phyloP scores from a whole-genome alignment of 2,797 vertebrate species.

The Vultur gryphus region DNA sequence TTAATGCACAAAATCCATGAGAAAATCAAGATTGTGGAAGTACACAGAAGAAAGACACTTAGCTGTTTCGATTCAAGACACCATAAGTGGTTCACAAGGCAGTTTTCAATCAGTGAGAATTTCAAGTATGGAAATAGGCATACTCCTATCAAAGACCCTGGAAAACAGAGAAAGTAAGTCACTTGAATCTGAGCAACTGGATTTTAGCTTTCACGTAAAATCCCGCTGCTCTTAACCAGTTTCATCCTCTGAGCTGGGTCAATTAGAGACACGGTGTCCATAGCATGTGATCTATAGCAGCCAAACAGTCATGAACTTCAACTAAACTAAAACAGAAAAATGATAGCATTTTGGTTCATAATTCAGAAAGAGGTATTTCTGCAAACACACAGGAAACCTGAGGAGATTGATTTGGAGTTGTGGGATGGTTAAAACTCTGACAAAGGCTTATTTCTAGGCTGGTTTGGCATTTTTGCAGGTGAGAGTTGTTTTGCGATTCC shows the following conservation, averaged over 20 bases:
- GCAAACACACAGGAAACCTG: neutral
- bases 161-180: neutral
- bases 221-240: neutral
- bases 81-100: neutral
- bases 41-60: neutral
- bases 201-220: neutral
- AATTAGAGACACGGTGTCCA: neutral
- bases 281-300: neutral
- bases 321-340: neutral
- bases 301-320: neutral
- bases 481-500: neutral
- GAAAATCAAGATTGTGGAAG: neutral
- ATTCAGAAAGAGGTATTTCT: neutral
- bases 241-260: neutral
- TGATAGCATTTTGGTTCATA: neutral
- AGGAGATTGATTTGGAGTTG: neutral
- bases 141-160: neutral
- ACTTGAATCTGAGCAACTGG: neutral
- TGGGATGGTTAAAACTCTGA: neutral
- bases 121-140: neutral
- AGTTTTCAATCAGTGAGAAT: neutral
- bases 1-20: neutral
- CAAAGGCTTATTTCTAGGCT: neutral
- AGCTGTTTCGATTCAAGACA: neutral
- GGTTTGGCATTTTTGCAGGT: neutral